Base-by-base conservation (phyloP, 2,797 vertebrate genomes). In the Gymnopithys bicolor region DNA sequence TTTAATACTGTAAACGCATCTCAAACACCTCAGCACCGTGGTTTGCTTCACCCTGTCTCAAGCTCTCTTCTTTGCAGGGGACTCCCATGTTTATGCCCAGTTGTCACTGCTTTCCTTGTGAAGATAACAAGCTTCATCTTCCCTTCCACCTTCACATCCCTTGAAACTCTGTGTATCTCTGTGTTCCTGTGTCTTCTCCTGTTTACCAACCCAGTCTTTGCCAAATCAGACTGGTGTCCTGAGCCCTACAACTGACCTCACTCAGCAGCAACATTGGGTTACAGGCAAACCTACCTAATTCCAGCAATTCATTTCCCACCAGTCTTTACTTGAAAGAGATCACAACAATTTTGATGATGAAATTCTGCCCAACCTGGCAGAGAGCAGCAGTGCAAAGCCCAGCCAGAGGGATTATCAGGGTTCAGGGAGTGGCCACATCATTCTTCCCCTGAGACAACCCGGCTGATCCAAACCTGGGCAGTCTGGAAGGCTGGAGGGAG, bases 321-420 rank as follows among this genome's bases (percentile, higher is more conserved):
- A 55, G n/a, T 37, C 55, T 89, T 62, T 53, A 33, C 70, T 87
- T 94, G 69, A 83, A 92, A 92, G 91, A 86, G 32, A 82, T 45
- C 56, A 64, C 37, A 68, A 39, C 74, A 48, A 93, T 58, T 76
- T 35, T 66, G 73, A 53, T 80, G 46, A 87, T 71, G 87, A 69
- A 70, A 67, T 70, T 89, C 58, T 78, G 84, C 84, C 82, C 78
- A 85, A 55, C 79, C 64, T 49, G 69, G 78, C 84, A 91, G 89
- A 84, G 81, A 52, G 8, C 51, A 85, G 87, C 51, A 63, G 56
- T 35, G 32, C 52, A 56, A 83, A 89, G 59, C 58, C 64, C 66
- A 83, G 87, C 74, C 84, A 89, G 70, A 84, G 60, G 75, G 52
- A 95, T 95, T 95, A 95, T 71, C 84, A 91, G 87, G 79, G 68